Evolutionary conservation across 2,113 vertebrate species (phyloP).

Genomic region (Aramus guarauna): DNA sequence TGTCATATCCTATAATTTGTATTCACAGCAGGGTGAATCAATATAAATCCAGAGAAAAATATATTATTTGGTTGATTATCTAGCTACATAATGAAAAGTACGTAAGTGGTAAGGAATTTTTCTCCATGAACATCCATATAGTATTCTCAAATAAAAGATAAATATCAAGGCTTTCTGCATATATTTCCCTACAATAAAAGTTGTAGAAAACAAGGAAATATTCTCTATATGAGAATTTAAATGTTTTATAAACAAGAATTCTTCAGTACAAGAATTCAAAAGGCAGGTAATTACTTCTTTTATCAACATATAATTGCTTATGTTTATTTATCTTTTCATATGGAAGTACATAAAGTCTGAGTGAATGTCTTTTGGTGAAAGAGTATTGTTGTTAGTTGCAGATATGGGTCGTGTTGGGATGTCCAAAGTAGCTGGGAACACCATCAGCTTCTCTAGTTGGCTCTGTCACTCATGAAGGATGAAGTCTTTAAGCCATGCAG

Average conservation of each 20-base stretch:
- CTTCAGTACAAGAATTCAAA: not conserved
- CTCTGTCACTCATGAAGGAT: not conserved
- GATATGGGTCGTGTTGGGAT: not conserved
- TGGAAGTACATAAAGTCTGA: not conserved
- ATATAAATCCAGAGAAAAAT: constrained; percentile 60
- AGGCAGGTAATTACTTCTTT: not conserved
- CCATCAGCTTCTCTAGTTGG: not conserved
- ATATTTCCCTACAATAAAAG: not conserved
- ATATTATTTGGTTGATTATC: constrained; percentile 50
- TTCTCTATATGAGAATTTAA: not conserved
- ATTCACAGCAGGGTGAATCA: constrained; percentile 69
- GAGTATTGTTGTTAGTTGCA: not conserved
- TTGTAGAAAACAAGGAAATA: not conserved
- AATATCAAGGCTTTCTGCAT: not conserved
- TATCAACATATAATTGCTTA: not conserved
- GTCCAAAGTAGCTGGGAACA: not conserved
- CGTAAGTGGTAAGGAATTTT: not conserved
- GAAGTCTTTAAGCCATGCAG: not conserved
- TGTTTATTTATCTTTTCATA: not conserved
- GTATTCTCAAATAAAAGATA: not conserved
- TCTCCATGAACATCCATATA: not conserved
- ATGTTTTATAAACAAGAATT: not conserved
- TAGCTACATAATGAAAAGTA: constrained; percentile 42
- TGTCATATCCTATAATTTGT: constrained; percentile 71
- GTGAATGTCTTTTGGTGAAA: not conserved